A percentile compares a stretch with the other conserved stretches of the same genome.
Conservation (phyloP, 1,140 invertebrate genomes). For the Lepidurus arcticus region DNA sequence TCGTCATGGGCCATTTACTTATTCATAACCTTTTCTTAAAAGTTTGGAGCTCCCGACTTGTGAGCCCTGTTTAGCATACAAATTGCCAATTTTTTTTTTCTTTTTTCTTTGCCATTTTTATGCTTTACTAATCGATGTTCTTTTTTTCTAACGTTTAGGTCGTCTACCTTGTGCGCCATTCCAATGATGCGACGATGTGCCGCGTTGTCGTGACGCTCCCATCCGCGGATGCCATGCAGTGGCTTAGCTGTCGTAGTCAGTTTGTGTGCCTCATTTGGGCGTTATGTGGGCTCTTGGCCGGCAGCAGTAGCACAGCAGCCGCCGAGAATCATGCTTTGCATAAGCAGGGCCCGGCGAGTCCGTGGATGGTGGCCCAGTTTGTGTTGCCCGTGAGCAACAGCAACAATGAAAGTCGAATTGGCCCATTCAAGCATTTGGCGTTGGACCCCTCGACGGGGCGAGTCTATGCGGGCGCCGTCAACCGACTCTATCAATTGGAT, state of each 20-base stretch:
- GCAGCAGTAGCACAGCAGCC: not conserved
- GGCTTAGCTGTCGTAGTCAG: conserved; percentile 1
- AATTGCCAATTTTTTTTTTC: not conserved
- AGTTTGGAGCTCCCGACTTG: not conserved
- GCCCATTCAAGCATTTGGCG: conserved; percentile 52
- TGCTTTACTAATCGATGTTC: not conserved
- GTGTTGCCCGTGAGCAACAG: not conserved
- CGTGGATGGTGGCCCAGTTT: conserved; percentile 13
- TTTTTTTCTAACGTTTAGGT: not conserved
- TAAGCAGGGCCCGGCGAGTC: not conserved
- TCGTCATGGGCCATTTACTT: conserved; percentile 1
- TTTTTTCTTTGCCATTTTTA: not conserved
- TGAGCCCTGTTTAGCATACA: not conserved
- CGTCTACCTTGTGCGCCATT: not conserved
- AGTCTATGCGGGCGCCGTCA: conserved; percentile 74
- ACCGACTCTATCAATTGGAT: conserved; percentile 74
- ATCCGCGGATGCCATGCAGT: not conserved
- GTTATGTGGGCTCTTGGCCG: not conserved
- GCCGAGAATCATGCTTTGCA: not conserved
- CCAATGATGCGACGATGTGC: conserved; percentile 17
- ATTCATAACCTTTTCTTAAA: conserved; percentile 9
- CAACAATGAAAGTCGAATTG: conserved; percentile 1
- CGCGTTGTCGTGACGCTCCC: conserved; percentile 1
- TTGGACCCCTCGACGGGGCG: conserved; percentile 55
- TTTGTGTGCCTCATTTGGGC: conserved; percentile 21